phyloP scores from a whole-genome alignment of 2,797 vertebrate genomes.

The Sebastes variabilis region DNA sequence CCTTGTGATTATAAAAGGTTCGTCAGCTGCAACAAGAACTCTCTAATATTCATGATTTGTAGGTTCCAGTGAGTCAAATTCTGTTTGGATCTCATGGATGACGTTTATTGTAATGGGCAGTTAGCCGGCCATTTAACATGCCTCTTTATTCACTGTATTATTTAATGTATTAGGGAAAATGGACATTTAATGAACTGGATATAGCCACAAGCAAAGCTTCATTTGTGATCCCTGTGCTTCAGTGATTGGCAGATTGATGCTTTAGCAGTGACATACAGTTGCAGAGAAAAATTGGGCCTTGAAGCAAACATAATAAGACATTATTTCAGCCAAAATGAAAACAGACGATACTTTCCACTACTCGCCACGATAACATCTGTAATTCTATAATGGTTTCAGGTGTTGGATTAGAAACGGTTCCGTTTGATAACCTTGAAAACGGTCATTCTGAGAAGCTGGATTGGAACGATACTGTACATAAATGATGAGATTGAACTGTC shows the following conservation, averaged over 20 bases:
- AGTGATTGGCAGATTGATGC: neutral
- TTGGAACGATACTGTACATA: neutral
- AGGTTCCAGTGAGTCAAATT: too few relatives aligned
- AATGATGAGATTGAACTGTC: neutral
- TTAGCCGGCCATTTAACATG: neutral
- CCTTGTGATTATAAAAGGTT: too few relatives aligned
- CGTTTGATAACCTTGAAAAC: neutral
- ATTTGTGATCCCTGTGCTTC: neutral
- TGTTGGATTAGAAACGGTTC: neutral
- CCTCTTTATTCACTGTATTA: neutral
- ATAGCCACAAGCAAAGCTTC: neutral
- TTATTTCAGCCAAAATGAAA: neutral
- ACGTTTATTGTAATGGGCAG: neutral
- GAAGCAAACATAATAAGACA: neutral
- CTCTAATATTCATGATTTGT: too few relatives aligned
- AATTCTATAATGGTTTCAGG: neutral
- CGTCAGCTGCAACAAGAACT: too few relatives aligned
- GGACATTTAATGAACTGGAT: neutral
- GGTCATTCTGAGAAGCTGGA: neutral
- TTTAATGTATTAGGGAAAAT: neutral
- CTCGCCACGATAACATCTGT: neutral
- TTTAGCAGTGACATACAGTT: neutral
- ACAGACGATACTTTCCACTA: neutral
- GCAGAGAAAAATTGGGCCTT: neutral
- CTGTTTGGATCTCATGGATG: neutral